Evolutionary conservation across 2,797 vertebrate species (phyloP).

Genomic region (Anguilla obscura): DNA sequence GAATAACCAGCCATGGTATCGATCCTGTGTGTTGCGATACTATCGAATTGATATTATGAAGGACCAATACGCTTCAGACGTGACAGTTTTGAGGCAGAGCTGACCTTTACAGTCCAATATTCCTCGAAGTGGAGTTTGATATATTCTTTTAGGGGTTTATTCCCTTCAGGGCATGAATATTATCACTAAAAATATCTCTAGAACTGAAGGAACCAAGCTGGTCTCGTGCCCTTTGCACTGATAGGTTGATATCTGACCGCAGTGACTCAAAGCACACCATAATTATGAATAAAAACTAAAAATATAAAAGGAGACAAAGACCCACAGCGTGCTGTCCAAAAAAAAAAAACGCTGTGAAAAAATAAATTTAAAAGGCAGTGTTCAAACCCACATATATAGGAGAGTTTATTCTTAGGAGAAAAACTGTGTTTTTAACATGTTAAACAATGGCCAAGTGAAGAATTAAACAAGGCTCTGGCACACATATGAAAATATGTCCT

Average conservation of each 20-base stretch:
- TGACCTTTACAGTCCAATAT: not conserved
- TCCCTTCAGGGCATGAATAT: not conserved
- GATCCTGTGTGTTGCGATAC: not conserved
- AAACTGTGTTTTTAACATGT: not conserved
- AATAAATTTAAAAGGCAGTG: not conserved
- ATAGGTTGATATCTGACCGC: slow-evolving; percentile 3
- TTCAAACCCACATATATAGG: not conserved
- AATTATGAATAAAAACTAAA: not conserved
- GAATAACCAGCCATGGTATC: not conserved
- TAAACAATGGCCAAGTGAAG: not conserved
- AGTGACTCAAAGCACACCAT: not conserved
- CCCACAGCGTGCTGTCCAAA: not conserved
- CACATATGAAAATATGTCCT: not conserved
- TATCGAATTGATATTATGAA: not conserved
- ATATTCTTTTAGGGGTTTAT: not conserved
- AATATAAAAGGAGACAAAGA: not conserved
- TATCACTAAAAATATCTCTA: not conserved
- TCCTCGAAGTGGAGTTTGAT: not conserved
- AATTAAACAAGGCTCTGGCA: not conserved
- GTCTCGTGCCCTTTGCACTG: not conserved
- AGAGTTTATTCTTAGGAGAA: not conserved
- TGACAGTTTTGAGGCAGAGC: not conserved
- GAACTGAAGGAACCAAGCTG: not conserved
- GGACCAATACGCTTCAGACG: not conserved
- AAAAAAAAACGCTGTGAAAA: not conserved